Base-by-base conservation (phyloP, 2,888 invertebrate species). In the Xestobium rufovillosum region DNA sequence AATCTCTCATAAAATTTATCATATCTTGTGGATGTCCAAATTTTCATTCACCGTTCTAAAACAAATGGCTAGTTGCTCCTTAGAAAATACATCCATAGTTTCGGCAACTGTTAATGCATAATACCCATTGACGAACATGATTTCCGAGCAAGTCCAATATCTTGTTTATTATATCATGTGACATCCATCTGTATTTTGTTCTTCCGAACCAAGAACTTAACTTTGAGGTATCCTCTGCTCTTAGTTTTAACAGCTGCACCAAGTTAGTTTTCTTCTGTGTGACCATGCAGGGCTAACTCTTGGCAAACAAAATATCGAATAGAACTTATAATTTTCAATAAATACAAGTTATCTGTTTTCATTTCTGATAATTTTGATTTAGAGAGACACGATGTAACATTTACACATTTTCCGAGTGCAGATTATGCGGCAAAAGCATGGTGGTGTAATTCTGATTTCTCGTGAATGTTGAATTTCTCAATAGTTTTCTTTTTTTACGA, bases 241-340 rank as follows among this genome's bases (percentile, higher is more conserved):
- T 6, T 8, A 37, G 16, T 2, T 15, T 11, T 23, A 41, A 26
- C 12, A 41, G 16, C 14, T 16, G 29, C 2, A 19, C 19, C n/a
- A 34, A 37, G 26, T 37, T 41, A 4, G 36, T 33, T 2, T 12
- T 30, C 26, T 3, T 37, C 36, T 2, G 4, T 34, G 13, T 41
- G 36, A 3, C 40, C 36, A 9, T 33, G 28, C 10, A 33, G 3
- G 10, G 30, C 29, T 3, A 40, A 8, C 15, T 33, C 40, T 29
- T 30, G 30, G n/a, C 3, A 6, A 11, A 25, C 33, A 17, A 36
- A 27, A 28, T 15, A 40, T 36, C 25, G 19, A 3, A 40, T 2
- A 10, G 36, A 25, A 3, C 11, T 4, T 28, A 36, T 36, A 13
- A 40, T 40, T 19, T 19, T 19, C n/a, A 19, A 19, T 8, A 19